Evolutionary conservation across 2,113 vertebrate species (phyloP).

Genomic region (Cardinalis cardinalis): DNA sequence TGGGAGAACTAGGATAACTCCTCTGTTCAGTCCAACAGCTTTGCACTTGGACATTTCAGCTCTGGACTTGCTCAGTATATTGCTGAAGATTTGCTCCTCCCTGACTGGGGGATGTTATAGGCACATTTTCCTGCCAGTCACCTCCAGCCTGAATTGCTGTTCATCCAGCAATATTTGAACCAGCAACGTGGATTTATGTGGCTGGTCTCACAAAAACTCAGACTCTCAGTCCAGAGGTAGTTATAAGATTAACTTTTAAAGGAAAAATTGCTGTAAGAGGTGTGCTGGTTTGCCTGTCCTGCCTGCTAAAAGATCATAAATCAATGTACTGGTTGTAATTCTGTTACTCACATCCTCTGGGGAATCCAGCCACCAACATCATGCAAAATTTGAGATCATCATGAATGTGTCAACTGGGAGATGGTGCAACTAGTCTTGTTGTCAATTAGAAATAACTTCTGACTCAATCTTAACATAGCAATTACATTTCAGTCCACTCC

Average conservation of each 20-base stretch:
- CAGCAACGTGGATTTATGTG: not conserved
- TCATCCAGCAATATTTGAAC: not conserved
- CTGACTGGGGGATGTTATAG: not conserved
- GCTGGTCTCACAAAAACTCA: not conserved
- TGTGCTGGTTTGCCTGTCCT: not conserved
- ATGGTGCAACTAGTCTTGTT: not conserved
- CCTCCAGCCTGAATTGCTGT: not conserved
- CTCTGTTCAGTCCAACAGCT: not conserved
- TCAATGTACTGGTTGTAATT: not conserved
- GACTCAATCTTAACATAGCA: not conserved
- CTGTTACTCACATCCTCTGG: not conserved
- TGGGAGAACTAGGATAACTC: not conserved
- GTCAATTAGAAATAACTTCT: not conserved
- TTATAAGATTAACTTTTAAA: not conserved
- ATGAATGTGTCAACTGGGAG: not conserved
- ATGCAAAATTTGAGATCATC: not conserved
- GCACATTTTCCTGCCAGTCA: fast-evolving
- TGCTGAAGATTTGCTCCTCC: not conserved
- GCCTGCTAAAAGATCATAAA: not conserved
- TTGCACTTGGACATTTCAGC: not conserved
- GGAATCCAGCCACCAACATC: not conserved
- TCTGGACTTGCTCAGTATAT: not conserved
- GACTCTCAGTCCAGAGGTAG: not conserved
- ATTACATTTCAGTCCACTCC: not conserved
- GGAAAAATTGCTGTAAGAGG: not conserved